A percentile compares a stretch with the other conserved stretches of the same genome.
Evolutionary conservation across 2,888 invertebrate species (phyloP).

Genomic region (Malthinus seriepunctatus): DNA sequence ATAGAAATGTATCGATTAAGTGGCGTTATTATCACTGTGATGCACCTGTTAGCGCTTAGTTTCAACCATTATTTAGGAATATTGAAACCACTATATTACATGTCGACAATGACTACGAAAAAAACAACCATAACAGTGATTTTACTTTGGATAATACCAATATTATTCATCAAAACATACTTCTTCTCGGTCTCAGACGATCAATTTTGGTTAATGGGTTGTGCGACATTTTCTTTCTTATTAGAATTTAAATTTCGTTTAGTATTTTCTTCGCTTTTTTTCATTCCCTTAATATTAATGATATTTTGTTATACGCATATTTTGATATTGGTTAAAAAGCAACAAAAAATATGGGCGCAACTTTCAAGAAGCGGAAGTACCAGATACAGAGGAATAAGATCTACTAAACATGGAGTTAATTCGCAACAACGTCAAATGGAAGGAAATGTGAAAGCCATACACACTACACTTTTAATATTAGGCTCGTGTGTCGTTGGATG

Average conservation of each 20-base stretch:
- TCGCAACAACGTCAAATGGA: conserved; percentile 51
- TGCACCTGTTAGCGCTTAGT: conserved; percentile 65
- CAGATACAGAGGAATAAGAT: conserved; percentile 31
- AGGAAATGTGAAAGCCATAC: conserved; percentile 60
- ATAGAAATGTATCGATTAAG: conserved; percentile 60
- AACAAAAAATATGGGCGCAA: conserved; percentile 57
- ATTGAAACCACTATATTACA: conserved; percentile 62
- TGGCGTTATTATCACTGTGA: conserved; percentile 64
- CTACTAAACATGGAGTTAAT: conserved; percentile 30
- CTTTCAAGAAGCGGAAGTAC: conserved; percentile 53
- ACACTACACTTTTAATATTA: conserved; percentile 65
- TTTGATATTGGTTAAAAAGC: conserved; percentile 59
- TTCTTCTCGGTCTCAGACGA: conserved; percentile 57
- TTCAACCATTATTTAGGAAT: conserved; percentile 68
- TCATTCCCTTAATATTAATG: conserved; percentile 63
- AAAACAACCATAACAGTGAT: conserved; percentile 57
- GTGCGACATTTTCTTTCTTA: conserved; percentile 28
- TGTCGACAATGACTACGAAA: conserved; percentile 61
- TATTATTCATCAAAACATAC: conserved; percentile 57
- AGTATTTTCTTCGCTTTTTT: conserved; percentile 59
- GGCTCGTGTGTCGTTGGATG: conserved; percentile 64
- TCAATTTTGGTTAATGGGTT: conserved; percentile 50
- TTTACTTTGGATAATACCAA: conserved; percentile 62
- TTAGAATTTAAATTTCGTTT: conserved; percentile 36
- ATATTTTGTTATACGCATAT: conserved; percentile 64